Evolutionary conservation across 2,797 vertebrate species (phyloP).

Genomic region (Chelon labrosus): DNA sequence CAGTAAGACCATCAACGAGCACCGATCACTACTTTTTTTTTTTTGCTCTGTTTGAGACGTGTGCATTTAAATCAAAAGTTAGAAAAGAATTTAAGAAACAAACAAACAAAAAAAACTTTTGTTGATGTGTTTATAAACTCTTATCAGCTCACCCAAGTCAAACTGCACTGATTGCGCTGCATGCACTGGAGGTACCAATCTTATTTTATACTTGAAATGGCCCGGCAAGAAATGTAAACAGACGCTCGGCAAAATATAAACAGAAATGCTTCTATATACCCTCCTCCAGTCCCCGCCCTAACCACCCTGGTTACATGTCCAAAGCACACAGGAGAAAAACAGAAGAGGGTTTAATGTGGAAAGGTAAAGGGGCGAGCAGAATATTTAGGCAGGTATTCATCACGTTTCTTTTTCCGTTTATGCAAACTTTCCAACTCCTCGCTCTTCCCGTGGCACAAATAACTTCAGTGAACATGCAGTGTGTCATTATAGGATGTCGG

Average conservation of each 20-base stretch:
- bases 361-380: conserved; percentile 59
- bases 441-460: conserved; percentile 42
- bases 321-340: conserved; percentile 43
- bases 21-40: neutral
- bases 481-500: conserved; percentile 54
- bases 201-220: conserved; percentile 60
- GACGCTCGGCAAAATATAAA: conserved; percentile 73
- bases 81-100: neutral
- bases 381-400: conserved; percentile 73
- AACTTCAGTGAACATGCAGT: conserved; percentile 47
- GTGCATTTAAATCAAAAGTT: too few relatives aligned
- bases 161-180: conserved; percentile 9
- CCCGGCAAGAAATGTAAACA: conserved; percentile 72
- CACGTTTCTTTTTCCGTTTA: conserved; percentile 74
- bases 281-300: conserved; percentile 17
- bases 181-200: conserved; percentile 33
- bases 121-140: neutral
- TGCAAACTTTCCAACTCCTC: conserved; percentile 71
- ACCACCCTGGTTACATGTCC: conserved; percentile 24
- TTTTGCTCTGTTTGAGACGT: too few relatives aligned
- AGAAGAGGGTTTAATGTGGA: conserved; percentile 53
- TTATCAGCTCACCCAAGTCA: neutral
- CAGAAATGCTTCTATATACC: conserved; percentile 55
- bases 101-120: neutral
- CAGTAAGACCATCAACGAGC: neutral